A percentile compares a stretch with the other conserved stretches of the same genome.
Evolutionary conservation across 2,888 invertebrate genomes (phyloP).

Genomic region (Morpho deidamia): DNA sequence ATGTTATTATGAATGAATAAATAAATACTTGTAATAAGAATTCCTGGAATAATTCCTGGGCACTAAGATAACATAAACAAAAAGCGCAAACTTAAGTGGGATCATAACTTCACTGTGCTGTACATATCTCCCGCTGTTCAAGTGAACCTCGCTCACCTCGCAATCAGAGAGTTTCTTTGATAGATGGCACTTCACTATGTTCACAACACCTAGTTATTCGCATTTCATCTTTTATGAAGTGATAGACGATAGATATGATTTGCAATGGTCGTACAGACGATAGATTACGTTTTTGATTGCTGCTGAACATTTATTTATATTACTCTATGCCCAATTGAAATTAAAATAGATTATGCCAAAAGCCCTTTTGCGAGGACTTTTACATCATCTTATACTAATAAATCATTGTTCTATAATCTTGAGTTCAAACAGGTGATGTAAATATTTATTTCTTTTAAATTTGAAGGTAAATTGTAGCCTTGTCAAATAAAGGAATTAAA

Average conservation of each 20-base stretch:
- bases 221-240: constrained; percentile 13
- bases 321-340: neutral
- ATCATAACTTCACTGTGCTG: constrained; percentile 60
- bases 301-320: constrained; percentile 1
- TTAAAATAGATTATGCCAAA: too few species aligned
- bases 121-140: constrained; percentile 39
- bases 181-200: constrained; percentile 27
- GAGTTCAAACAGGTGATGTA: too few species aligned
- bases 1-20: too few species aligned
- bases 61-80: constrained; percentile 58
- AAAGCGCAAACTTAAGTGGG: constrained; percentile 41
- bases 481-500: too few species aligned
- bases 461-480: too few species aligned
- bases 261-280: constrained; percentile 11
- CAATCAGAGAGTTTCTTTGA: constrained; percentile 16
- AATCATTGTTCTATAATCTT: too few species aligned
- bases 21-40: too few species aligned
- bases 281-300: constrained; percentile 9
- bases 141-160: constrained; percentile 11
- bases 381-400: too few species aligned
- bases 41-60: constrained; percentile 22
- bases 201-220: constrained; percentile 31
- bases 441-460: too few species aligned
- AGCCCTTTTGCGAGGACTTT: neutral
- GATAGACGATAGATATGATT: constrained; percentile 13